phyloP scores from a whole-genome alignment of 2,797 vertebrate genomes.

The Saxicola maurus region DNA sequence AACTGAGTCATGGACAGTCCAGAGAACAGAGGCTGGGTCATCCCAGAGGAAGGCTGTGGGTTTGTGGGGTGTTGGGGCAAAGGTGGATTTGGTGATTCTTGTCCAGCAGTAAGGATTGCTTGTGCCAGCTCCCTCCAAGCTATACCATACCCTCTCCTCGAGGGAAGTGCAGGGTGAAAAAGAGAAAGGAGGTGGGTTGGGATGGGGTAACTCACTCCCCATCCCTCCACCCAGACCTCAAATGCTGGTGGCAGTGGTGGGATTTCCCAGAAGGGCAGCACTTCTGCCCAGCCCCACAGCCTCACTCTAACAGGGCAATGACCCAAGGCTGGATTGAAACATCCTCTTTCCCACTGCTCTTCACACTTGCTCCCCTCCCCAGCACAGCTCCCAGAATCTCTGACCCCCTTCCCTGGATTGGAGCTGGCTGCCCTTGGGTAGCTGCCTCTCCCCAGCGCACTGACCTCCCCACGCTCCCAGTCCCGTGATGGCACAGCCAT shows the following conservation, averaged over 20 bases:
- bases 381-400: neutral
- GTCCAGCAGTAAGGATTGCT: neutral
- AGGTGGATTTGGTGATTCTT: neutral
- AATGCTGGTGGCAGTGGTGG: neutral
- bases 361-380: neutral
- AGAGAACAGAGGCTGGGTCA: neutral
- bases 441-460: rapidly evolving
- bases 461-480: neutral
- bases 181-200: neutral
- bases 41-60: neutral
- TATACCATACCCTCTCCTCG: rapidly evolving
- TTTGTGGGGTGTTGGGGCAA: rapidly evolving
- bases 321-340: neutral
- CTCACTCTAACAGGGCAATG: rapidly evolving
- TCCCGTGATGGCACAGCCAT: rapidly evolving
- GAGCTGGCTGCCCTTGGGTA: neutral
- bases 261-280: neutral
- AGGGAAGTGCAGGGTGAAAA: neutral
- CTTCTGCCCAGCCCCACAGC: neutral
- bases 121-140: neutral
- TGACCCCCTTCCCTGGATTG: neutral
- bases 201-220: neutral
- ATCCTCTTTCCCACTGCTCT: neutral
- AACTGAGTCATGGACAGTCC: neutral
- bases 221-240: neutral